Evolutionary conservation across 2,888 invertebrate genomes (phyloP).

Genomic region (Cremastinae sp.): DNA sequence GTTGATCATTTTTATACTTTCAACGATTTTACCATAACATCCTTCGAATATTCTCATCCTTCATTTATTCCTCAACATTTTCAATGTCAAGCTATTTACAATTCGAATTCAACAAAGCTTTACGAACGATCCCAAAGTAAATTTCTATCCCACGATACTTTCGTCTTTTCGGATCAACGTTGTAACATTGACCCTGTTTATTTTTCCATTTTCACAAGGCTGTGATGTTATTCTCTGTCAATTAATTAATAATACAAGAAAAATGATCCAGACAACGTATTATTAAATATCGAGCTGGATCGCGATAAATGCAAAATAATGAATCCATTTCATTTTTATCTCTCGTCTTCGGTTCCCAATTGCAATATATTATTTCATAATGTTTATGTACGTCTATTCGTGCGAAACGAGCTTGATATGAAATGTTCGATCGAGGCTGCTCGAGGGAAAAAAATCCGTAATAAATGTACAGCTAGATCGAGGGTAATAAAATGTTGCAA

Average conservation of each 20-base stretch:
- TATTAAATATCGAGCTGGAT: conserved; percentile 41
- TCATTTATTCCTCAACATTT: neutral
- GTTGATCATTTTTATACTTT: conserved; percentile 38
- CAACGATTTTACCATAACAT: conserved; percentile 34
- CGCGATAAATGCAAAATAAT: conserved; percentile 45
- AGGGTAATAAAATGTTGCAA: neutral
- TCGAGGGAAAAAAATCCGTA: neutral
- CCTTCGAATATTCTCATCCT: conserved; percentile 1
- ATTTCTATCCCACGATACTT: conserved; percentile 21
- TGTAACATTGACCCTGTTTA: conserved; percentile 25
- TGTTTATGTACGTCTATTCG: conserved; percentile 8
- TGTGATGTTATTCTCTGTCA: conserved; percentile 1
- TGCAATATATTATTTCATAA: conserved; percentile 38
- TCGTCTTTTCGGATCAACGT: conserved; percentile 11
- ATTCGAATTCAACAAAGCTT: conserved; percentile 33
- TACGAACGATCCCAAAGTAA: conserved; percentile 45
- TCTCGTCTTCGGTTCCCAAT: conserved; percentile 20
- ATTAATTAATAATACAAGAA: conserved; percentile 29
- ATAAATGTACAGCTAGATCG: neutral
- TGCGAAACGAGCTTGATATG: neutral
- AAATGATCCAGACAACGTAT: conserved; percentile 23
- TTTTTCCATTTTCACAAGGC: conserved; percentile 6
- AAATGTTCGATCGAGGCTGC: conserved; percentile 22
- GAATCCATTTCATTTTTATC: conserved; percentile 11
- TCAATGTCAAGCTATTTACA: conserved; percentile 48